phyloP scores from a whole-genome alignment of 1,140 invertebrate species.

The Bacillus rossius region DNA sequence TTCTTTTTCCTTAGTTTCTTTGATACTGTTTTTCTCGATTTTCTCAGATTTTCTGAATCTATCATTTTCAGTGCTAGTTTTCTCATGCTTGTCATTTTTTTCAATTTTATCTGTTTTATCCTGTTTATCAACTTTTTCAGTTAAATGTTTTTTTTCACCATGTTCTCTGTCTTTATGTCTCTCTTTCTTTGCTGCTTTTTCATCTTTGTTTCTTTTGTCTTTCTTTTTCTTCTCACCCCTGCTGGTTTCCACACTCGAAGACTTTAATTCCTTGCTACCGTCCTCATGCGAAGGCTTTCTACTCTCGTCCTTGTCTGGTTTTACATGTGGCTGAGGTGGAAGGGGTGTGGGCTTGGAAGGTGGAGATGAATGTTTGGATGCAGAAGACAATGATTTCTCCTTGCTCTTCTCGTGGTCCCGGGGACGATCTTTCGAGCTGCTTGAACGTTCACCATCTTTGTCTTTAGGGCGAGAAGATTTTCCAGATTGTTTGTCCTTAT shows the following conservation, averaged over 20 bases:
- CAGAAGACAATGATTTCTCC: constrained; percentile 46
- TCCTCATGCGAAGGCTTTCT: constrained; percentile 41
- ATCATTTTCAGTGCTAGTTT: constrained; percentile 34
- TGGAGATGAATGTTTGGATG: constrained; percentile 15
- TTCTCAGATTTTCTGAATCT: constrained; percentile 36
- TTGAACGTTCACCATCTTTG: constrained; percentile 7
- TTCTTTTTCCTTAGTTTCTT: neutral
- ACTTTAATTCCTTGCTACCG: neutral
- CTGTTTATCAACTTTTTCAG: constrained; percentile 41
- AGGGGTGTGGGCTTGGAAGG: constrained; percentile 13
- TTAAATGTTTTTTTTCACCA: constrained; percentile 41
- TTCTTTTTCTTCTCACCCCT: constrained; percentile 33
- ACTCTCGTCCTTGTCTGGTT: constrained; percentile 42
- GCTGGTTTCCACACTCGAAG: constrained; percentile 12
- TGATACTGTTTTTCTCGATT: constrained; percentile 33
- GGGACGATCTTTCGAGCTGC: constrained; percentile 26
- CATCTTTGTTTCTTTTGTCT: constrained; percentile 39
- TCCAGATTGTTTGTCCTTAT: constrained; percentile 18
- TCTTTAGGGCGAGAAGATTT: constrained; percentile 3
- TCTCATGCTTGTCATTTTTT: constrained; percentile 42
- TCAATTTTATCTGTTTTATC: constrained; percentile 36
- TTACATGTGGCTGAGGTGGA: constrained; percentile 36
- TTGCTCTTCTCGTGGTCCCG: constrained; percentile 50
- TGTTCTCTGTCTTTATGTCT: constrained; percentile 47
- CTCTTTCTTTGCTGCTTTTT: constrained; percentile 44